Base-by-base conservation (phyloP, 2,888 invertebrate species). In the Drepana falcataria region DNA sequence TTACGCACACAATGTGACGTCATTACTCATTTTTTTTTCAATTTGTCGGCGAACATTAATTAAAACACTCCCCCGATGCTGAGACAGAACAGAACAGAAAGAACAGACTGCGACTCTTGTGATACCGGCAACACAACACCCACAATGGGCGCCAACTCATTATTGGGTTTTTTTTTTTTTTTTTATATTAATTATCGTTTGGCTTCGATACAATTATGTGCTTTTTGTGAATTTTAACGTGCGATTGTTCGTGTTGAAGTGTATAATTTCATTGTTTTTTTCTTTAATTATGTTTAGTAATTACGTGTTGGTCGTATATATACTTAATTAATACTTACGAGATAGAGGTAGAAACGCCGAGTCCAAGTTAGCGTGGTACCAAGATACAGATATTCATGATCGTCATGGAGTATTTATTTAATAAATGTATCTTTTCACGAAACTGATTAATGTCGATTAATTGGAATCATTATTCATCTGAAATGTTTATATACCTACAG, bases 21-120 rank as follows among this genome's bases (percentile, higher is more conserved):
- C 80, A 81, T 83, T 79, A 79, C 66, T 59, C 59, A 68, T 80
- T 85, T 86, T 87, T 86, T 86, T 87, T 86, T 83, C 79, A 81
- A 83, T 81, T 85, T 82, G 79, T 80, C 77, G 72, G 72, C 69
- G 72, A 78, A 83, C 78, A 82, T 83, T 84, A 85, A 87, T 86
- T 85, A 82, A 85, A 85, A 82, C 75, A 77, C 77, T 79, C 82
- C 81, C 81, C 67, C 69, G 77, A 69, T 81, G 69, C 81, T 77
- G 81, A 83, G 78, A 82, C 79, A 77, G 68, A 69, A 73, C 21
- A 21, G 21, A 21, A 21, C 21, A 21, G 21, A 21, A 0, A 21
- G 21, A 21, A 21, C 21, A 21, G 21, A 21, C 21, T 21, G 75
- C 71, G 73, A 71, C 71, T 69, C 61, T 65, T 55, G 57, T 65